Conservation (phyloP, 2,888 invertebrate genomes). For the Rhagonycha fulva region DNA sequence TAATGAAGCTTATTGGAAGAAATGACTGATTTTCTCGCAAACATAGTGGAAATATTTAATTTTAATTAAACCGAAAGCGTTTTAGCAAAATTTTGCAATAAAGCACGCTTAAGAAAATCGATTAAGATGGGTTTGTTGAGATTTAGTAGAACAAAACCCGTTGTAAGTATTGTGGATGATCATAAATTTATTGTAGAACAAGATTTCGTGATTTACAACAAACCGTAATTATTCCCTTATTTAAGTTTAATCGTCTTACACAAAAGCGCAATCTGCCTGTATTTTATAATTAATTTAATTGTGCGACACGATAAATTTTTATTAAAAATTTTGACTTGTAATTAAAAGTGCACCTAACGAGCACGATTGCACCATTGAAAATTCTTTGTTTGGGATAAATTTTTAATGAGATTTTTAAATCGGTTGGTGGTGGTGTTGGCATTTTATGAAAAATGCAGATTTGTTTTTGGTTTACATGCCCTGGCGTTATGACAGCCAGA, state of each 20-base stretch:
- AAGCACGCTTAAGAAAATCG: neutral
- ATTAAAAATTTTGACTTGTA: neutral
- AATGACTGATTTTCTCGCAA: too few relatives aligned
- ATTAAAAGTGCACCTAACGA: neutral
- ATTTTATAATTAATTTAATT: slow-evolving; percentile 1
- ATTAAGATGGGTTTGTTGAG: neutral
- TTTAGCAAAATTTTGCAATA: neutral
- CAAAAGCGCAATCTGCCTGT: slow-evolving; percentile 1
- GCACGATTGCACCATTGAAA: neutral
- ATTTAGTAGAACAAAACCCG: slow-evolving; percentile 5
- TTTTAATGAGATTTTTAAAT: slow-evolving; percentile 4
- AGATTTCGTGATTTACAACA: neutral
- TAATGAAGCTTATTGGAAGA: neutral
- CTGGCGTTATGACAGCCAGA: neutral
- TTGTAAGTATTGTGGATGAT: slow-evolving; percentile 3
- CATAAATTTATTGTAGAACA: slow-evolving; percentile 7
- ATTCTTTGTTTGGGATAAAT: neutral
- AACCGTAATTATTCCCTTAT: slow-evolving; percentile 7
- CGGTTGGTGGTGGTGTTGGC: neutral
- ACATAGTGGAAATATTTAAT: neutral
- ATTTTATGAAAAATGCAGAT: slow-evolving; percentile 11
- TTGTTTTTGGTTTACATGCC: neutral
- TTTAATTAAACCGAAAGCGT: neutral
- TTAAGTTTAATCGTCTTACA: slow-evolving; percentile 1
- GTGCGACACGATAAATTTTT: neutral